Conservation (phyloP, 2,797 vertebrate genomes). For the Hybognathus amarus region DNA sequence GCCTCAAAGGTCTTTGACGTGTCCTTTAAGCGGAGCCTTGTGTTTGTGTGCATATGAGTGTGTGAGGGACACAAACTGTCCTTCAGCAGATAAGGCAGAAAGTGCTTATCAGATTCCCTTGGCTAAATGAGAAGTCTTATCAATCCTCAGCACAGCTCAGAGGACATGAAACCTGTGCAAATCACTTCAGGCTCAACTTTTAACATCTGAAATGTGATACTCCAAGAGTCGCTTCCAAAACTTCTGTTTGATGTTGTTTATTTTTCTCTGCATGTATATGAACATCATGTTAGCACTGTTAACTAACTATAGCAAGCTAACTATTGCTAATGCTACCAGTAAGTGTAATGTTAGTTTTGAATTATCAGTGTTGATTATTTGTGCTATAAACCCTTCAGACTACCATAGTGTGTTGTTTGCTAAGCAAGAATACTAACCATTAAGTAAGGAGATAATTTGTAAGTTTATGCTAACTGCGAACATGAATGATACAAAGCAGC, state of each 20-base stretch:
- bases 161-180: constrained; percentile 63
- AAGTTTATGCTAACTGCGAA: not conserved
- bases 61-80: constrained; percentile 72
- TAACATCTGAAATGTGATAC: constrained; percentile 50
- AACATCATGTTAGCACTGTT: not conserved
- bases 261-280: not conserved
- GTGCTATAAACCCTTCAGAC: not conserved
- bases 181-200: constrained; percentile 58
- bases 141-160: constrained; percentile 66
- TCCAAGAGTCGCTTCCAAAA: constrained; percentile 29
- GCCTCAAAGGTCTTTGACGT: constrained; percentile 61
- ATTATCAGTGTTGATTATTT: not conserved
- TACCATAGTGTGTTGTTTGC: not conserved
- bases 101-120: constrained; percentile 71
- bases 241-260: not conserved
- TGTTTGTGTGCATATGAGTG: constrained; percentile 28
- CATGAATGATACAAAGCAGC: not conserved
- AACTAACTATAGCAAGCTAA: not conserved
- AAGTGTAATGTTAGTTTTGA: not conserved
- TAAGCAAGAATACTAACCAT: not conserved
- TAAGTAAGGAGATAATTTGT: not conserved
- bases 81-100: constrained; percentile 79
- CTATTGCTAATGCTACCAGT: not conserved
- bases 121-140: constrained; percentile 74
- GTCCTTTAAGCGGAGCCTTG: constrained; percentile 55